Percentiles rank a stretch among this genome's conserved stretches.
Evolutionary conservation across 1,140 invertebrate species (phyloP).

Genomic region (Diachasmimorpha longicaudata): DNA sequence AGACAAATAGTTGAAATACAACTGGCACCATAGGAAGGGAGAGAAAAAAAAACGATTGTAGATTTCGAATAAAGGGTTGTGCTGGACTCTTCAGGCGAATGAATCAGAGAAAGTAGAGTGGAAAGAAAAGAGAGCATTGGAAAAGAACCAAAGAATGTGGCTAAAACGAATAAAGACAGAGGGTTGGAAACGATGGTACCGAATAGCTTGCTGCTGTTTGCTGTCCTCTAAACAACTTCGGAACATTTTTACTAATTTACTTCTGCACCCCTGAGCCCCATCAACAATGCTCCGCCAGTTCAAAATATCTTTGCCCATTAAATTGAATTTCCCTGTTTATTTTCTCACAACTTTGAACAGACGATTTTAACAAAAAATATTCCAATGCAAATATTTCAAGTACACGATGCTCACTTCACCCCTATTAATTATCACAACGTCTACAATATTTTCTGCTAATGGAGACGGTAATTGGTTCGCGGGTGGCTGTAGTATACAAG

Average conservation of each 20-base stretch:
- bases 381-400: slow-evolving; percentile 2
- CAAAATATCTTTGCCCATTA: neutral
- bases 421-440: slow-evolving; percentile 3
- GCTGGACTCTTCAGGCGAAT: neutral
- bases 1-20: slow-evolving; percentile 10
- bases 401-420: neutral
- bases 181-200: slow-evolving; percentile 31
- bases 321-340: neutral
- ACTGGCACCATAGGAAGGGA: neutral
- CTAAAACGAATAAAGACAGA: slow-evolving; percentile 13
- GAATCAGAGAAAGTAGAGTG: slow-evolving; percentile 15
- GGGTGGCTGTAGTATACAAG: neutral
- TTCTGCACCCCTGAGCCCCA: slow-evolving; percentile 14
- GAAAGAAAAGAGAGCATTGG: slow-evolving; percentile 25
- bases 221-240: slow-evolving; percentile 38
- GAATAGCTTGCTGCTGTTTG: slow-evolving; percentile 38
- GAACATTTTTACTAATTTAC: slow-evolving; percentile 51
- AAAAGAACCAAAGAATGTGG: slow-evolving; percentile 35
- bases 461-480: slow-evolving; percentile 20
- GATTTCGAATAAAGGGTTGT: slow-evolving; percentile 16
- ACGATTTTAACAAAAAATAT: neutral
- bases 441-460: slow-evolving; percentile 14
- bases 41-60: neutral
- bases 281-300: neutral
- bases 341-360: neutral